A percentile compares a stretch with the other conserved stretches of the same genome.
phyloP scores from a whole-genome alignment of 2,113 vertebrate genomes.

The Pseudorectes ferrugineus region DNA sequence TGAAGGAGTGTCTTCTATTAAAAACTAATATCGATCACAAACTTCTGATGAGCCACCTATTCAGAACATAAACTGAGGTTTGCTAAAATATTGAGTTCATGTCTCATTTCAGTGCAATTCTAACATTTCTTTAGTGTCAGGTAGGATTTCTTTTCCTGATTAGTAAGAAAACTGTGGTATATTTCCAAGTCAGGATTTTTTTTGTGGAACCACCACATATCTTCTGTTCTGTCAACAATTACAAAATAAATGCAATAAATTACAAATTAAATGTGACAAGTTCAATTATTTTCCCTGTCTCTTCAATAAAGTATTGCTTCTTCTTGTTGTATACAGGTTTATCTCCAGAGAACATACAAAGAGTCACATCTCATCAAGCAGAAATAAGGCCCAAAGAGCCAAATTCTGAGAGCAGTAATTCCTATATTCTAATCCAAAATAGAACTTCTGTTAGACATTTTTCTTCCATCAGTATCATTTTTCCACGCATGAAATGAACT shows the following conservation, averaged over 20 bases:
- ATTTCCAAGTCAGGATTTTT: neutral
- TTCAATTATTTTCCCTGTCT: neutral
- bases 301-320: neutral
- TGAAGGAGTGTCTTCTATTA: neutral
- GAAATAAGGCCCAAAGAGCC: neutral
- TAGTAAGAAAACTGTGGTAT: neutral
- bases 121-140: neutral
- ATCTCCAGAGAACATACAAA: neutral
- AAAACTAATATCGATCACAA: neutral
- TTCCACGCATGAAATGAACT: slow-evolving; percentile 50
- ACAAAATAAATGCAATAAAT: neutral
- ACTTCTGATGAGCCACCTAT: neutral
- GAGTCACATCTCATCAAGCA: neutral
- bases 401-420: slow-evolving; percentile 9
- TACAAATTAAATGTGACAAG: neutral
- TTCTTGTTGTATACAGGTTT: neutral
- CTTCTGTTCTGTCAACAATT: neutral
- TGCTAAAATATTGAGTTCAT: neutral
- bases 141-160: neutral
- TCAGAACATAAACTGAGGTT: neutral
- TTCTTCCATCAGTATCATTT: neutral
- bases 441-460: slow-evolving; percentile 30
- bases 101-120: neutral
- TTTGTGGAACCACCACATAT: neutral
- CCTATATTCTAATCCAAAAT: slow-evolving; percentile 41